A percentile compares a stretch with the other conserved stretches of the same genome.
Conservation (phyloP, 2,113 vertebrate species). For the Smithornis capensis region DNA sequence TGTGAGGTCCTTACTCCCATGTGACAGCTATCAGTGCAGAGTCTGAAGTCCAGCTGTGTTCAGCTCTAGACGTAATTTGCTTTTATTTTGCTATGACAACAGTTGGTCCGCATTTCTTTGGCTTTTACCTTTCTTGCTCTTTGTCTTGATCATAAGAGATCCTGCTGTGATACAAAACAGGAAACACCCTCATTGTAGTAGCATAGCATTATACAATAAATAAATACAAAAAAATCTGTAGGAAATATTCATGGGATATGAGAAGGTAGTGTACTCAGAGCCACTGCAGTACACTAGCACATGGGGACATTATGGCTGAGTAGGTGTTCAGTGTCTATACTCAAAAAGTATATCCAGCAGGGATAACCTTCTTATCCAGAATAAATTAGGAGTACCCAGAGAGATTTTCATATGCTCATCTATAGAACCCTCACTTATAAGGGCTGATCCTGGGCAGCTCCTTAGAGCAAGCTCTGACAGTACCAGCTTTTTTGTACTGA, state of each 20-base stretch:
- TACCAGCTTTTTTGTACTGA: not conserved
- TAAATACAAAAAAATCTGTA: not conserved
- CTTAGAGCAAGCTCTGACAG: not conserved
- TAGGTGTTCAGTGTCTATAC: not conserved
- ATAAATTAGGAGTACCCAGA: not conserved
- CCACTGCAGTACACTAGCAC: not conserved
- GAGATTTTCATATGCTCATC: not conserved
- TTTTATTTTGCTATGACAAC: not conserved
- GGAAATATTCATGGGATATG: not conserved
- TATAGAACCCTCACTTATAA: not conserved
- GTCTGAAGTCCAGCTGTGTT: not conserved
- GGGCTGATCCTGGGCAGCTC: not conserved
- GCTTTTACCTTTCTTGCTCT: not conserved
- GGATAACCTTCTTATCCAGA: not conserved
- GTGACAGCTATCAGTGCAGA: fast-evolving
- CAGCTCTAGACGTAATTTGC: not conserved
- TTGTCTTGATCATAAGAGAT: not conserved
- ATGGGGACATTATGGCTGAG: fast-evolving
- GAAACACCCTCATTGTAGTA: not conserved
- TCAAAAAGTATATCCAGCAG: not conserved
- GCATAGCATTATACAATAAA: not conserved
- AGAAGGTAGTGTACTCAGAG: not conserved
- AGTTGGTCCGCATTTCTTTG: not conserved
- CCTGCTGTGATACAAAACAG: not conserved
- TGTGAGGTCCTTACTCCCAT: not conserved